Conservation (phyloP, 2,888 invertebrate species). For the Trichogramma dendrolimi region DNA sequence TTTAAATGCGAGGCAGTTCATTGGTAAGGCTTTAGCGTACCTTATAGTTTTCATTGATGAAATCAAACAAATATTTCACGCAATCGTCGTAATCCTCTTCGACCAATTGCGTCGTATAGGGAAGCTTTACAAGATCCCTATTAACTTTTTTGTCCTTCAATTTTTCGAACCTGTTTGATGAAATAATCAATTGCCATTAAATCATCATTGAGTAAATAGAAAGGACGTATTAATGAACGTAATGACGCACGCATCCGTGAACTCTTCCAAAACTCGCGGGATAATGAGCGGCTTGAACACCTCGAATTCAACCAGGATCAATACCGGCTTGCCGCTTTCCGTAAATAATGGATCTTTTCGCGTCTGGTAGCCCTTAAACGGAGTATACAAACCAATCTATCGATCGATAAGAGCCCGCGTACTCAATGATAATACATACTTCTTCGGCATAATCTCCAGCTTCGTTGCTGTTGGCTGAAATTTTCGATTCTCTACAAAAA, state of each 20-base stretch:
- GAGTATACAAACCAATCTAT: background rate
- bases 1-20: background rate
- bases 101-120: conserved; percentile 35
- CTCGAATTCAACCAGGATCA: conserved; percentile 41
- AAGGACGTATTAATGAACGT: background rate
- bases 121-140: conserved; percentile 13
- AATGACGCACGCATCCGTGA: conserved; percentile 16
- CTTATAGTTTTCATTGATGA: conserved; percentile 36
- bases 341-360: conserved; percentile 27
- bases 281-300: conserved; percentile 33
- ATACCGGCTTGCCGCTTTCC: conserved; percentile 35
- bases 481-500: no score
- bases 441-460: no score
- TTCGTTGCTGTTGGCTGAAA: no score
- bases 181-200: background rate
- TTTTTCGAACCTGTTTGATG: background rate
- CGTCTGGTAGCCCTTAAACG: background rate
- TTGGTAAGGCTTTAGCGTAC: conserved; percentile 30
- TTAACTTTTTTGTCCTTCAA: no score
- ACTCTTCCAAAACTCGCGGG: conserved; percentile 19
- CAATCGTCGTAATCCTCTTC: conserved; percentile 37
- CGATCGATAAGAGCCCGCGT: background rate
- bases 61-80: conserved; percentile 34
- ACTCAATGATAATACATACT: background rate
- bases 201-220: background rate